Base-by-base conservation (phyloP, 92 coral and sea anemone genomes). In the Pocillopora meandrina region DNA sequence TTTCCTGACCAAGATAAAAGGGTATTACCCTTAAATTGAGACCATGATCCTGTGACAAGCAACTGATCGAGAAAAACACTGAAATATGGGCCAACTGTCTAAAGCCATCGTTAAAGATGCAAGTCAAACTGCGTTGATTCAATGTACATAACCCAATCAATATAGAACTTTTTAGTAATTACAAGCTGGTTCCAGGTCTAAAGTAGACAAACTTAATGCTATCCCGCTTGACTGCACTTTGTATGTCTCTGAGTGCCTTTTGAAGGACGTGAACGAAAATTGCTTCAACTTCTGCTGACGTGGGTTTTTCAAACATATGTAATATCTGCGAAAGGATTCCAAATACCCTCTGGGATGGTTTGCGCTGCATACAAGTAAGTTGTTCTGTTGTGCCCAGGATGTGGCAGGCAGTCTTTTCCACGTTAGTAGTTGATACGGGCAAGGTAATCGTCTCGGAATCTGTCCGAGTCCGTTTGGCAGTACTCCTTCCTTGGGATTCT, bases 271-370 rank as follows among this genome's bases (percentile, higher is more conserved):
- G 58, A 1, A 57, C 36, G 35, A n/a, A 81, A 81, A 70, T 56
- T 19, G 85, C 76, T 56, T 81, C 76, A 69, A 58, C 67, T 14
- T 81, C 76, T n/a, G 23, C 67, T 3, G 85, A 56, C 76, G n/a
- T 35, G 5, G 67, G 76, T 1, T 18, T 18, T 36, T 81, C 85
- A 69, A 81, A 18, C 77, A 81, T 16, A 11, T 26, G 65, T 5
- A 81, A 4, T 70, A 81, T 81, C 35, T 81, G 66, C 1, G 85
- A 58, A 3, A 81, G 66, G n/a, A 81, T 33, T 81, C 85, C 77
- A 34, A 81, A 81, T 16, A 81, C 56, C 10, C 16, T 81, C 15
- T 34, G 34, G 59, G 67, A 1, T 10, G 35, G 34, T 42, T n/a
- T 69, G 35, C 49, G 64, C 23, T 56, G 64, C 31, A 10, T 60